Conservation (phyloP, 2,797 vertebrate genomes). For the Ara ararauna region DNA sequence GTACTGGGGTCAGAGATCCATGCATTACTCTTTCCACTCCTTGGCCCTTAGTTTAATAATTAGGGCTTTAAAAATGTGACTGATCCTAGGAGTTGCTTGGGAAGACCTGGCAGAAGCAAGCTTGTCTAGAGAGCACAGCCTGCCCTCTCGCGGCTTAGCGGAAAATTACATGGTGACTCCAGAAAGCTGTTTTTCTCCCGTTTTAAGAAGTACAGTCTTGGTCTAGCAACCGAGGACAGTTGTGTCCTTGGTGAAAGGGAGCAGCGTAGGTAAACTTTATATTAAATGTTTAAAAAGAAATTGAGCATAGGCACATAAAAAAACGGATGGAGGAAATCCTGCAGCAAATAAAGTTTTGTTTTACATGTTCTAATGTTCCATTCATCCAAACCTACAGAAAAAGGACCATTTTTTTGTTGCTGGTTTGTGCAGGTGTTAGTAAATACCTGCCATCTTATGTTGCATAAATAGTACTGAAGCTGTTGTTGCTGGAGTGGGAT, state of each 20-base stretch:
- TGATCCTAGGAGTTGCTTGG: not conserved
- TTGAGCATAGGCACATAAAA: not conserved
- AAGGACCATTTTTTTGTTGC: not conserved
- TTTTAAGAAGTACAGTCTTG: not conserved
- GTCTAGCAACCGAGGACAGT: not conserved
- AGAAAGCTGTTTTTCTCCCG: not conserved
- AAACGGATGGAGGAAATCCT: not conserved
- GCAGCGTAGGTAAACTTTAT: not conserved
- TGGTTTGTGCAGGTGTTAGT: not conserved
- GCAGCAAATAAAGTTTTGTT: not conserved
- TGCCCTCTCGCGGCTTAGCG: constrained; percentile 74
- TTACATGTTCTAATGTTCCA: not conserved
- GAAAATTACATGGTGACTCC: constrained; percentile 39
- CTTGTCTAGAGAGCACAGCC: constrained; percentile 5
- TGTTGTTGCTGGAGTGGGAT: not conserved
- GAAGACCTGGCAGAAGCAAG: not conserved
- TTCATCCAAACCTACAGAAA: not conserved
- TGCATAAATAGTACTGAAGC: not conserved
- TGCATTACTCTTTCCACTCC: not conserved
- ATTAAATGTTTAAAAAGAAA: not conserved
- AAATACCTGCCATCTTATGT: not conserved
- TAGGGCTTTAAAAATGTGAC: not conserved
- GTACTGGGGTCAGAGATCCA: not conserved
- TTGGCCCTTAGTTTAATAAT: not conserved
- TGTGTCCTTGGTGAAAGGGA: not conserved